phyloP scores from a whole-genome alignment of 2,797 vertebrate species.

The Carapus acus region DNA sequence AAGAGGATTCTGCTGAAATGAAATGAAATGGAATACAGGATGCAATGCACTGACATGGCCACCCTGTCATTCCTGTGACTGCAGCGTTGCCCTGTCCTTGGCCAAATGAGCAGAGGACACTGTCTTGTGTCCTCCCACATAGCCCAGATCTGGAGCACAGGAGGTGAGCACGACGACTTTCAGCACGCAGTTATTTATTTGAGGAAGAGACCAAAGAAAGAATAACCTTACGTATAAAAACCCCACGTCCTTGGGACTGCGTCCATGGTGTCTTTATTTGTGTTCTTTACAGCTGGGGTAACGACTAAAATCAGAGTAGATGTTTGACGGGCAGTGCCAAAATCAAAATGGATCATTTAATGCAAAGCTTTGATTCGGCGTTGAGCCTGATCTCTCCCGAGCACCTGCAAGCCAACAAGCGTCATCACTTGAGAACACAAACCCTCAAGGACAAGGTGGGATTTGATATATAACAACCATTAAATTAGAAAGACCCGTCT shows the following conservation, averaged over 20 bases:
- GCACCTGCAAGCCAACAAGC: conserved; percentile 18
- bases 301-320: conserved; percentile 41
- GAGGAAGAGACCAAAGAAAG: conserved; percentile 13
- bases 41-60: too few species aligned
- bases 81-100: too few species aligned
- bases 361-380: conserved; percentile 34
- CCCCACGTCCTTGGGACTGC: conserved; percentile 19
- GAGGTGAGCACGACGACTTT: background rate
- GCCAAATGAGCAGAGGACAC: too few species aligned
- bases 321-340: conserved; percentile 43
- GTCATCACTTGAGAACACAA: conserved; percentile 22
- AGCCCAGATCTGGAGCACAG: background rate
- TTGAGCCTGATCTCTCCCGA: conserved; percentile 33
- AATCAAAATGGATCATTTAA: conserved; percentile 42
- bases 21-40: too few species aligned
- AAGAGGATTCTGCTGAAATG: too few species aligned
- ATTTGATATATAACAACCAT: conserved; percentile 25
- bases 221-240: conserved; percentile 35
- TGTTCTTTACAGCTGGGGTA: conserved; percentile 39
- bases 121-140: too few species aligned
- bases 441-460: conserved; percentile 31
- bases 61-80: too few species aligned
- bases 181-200: background rate
- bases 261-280: conserved; percentile 8
- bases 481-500: conserved; percentile 29